Conservation (phyloP, 2,113 vertebrate species). For the Brienomyrus brachyistius region DNA sequence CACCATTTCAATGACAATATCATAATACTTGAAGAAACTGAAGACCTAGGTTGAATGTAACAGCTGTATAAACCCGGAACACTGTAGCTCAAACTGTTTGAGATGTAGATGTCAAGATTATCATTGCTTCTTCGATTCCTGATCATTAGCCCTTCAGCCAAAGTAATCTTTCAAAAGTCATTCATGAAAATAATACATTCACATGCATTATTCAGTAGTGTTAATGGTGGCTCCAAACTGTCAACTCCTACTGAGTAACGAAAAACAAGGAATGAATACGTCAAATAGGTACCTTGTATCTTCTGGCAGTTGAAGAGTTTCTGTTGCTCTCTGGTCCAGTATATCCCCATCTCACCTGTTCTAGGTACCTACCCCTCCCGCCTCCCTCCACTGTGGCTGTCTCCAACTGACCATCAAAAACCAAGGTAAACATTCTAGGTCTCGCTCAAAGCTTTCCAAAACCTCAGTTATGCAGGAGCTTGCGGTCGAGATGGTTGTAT, state of each 20-base stretch:
- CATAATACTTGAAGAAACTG: neutral
- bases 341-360: neutral
- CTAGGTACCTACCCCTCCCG: neutral
- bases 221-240: neutral
- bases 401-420: neutral
- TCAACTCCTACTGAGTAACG: neutral
- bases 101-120: neutral
- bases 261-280: neutral
- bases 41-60: neutral
- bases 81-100: neutral
- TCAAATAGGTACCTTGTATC: neutral
- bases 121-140: neutral
- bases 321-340: neutral
- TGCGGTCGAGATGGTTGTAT: conserved; percentile 50
- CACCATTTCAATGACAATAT: neutral
- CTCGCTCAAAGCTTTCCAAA: conserved; percentile 44
- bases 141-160: neutral
- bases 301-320: neutral
- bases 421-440: conserved; percentile 45
- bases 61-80: neutral
- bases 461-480: conserved; percentile 44
- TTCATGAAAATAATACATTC: neutral
- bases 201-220: neutral
- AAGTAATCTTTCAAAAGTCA: neutral
- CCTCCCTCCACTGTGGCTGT: neutral